Conservation (phyloP, 2,797 vertebrate species). For the Sphaeramia orbicularis region DNA sequence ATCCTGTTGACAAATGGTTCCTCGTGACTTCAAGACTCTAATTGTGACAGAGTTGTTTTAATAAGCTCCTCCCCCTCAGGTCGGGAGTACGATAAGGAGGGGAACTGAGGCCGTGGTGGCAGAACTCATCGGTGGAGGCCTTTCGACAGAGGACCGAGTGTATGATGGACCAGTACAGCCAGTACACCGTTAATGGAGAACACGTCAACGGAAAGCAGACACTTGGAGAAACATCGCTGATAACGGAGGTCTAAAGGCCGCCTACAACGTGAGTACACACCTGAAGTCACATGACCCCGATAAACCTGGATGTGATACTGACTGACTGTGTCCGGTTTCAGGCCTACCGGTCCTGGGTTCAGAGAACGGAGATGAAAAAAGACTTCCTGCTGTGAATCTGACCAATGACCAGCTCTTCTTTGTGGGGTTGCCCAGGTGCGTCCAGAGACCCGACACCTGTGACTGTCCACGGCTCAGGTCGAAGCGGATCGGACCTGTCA, state of each 20-base stretch:
- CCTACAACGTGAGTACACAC: slow-evolving; percentile 89
- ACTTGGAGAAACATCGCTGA: slow-evolving; percentile 97
- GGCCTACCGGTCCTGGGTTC: slow-evolving; percentile 93
- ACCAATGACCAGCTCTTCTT: slow-evolving; percentile 98
- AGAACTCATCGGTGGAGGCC: slow-evolving; percentile 93
- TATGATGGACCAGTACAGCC: slow-evolving; percentile 93
- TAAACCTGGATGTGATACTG: background rate
- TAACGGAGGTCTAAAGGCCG: slow-evolving; percentile 96
- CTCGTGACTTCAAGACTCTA: too few species aligned
- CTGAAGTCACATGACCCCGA: too few species aligned
- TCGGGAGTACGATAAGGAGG: slow-evolving; percentile 96
- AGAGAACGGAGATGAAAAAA: slow-evolving; percentile 91
- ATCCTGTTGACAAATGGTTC: too few species aligned
- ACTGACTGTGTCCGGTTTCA: slow-evolving; percentile 64
- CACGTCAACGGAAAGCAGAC: slow-evolving; percentile 95
- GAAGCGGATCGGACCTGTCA: too few species aligned
- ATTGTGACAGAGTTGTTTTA: background rate
- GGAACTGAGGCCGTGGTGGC: slow-evolving; percentile 97
- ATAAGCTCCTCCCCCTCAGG: slow-evolving; percentile 77
- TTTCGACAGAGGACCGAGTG: slow-evolving; percentile 94
- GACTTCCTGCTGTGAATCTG: slow-evolving; percentile 92
- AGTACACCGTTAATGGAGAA: slow-evolving; percentile 92
- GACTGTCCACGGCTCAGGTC: background rate
- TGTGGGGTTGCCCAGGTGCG: slow-evolving; percentile 95
- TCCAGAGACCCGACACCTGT: too few species aligned